Percentiles rank a stretch among this genome's conserved stretches.
phyloP scores from a whole-genome alignment of 2,113 vertebrate genomes.

The Brachyhypopomus gauderio region DNA sequence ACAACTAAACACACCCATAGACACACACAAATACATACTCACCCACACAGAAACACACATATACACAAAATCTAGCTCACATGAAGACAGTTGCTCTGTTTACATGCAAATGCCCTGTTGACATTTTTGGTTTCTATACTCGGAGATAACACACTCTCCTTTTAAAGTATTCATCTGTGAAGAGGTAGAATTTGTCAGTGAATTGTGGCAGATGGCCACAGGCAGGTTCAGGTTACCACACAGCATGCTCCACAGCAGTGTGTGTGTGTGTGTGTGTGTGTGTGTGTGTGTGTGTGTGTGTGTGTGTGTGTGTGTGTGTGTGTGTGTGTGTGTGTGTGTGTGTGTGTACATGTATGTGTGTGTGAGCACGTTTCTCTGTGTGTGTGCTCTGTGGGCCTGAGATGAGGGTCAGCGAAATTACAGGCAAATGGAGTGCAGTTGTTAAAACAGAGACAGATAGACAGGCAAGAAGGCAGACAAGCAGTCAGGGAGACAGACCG shows the following conservation, averaged over 20 bases:
- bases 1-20: conserved; percentile 31
- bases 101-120: neutral
- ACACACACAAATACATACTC: conserved; percentile 1
- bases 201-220: conserved; percentile 40
- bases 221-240: neutral
- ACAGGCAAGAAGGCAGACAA: too few relatives aligned
- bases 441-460: conserved; percentile 44
- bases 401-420: conserved; percentile 11
- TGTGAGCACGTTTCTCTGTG: conserved; percentile 7
- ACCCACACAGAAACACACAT: neutral
- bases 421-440: conserved; percentile 40
- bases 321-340: conserved; percentile 13
- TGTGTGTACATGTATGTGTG: conserved; percentile 4
- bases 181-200: conserved; percentile 17
- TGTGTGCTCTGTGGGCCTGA: conserved; percentile 6
- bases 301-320: neutral
- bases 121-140: neutral
- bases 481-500: neutral
- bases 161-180: conserved; percentile 13
- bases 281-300: neutral
- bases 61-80: neutral
- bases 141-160: conserved; percentile 12
- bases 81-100: neutral
- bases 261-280: neutral
- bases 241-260: neutral